phyloP scores from a whole-genome alignment of 2,888 invertebrate genomes.

The Stomorhina lunata region DNA sequence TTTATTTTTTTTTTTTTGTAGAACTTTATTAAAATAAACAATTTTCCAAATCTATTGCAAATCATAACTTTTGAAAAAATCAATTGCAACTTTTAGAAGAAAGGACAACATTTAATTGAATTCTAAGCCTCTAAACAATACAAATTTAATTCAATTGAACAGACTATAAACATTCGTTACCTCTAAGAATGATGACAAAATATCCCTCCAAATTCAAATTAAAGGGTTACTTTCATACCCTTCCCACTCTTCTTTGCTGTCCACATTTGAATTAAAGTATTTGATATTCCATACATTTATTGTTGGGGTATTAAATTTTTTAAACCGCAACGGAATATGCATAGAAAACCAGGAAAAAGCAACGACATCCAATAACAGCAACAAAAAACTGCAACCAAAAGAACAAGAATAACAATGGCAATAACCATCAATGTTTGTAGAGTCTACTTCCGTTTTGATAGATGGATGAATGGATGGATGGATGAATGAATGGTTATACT shows the following conservation, averaged over 20 bases:
- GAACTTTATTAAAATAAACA: too few relatives aligned
- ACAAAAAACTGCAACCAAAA: slow-evolving; percentile 55
- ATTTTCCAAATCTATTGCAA: too few relatives aligned
- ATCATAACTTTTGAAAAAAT: too few relatives aligned
- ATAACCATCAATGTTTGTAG: slow-evolving; percentile 66
- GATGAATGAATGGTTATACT: too few relatives aligned
- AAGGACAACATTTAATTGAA: neutral
- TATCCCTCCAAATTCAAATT: neutral
- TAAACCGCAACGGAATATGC: slow-evolving; percentile 67
- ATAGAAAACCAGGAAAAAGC: slow-evolving; percentile 56
- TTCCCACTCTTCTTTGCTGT: neutral
- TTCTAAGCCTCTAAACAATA: neutral
- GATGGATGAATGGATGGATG: too few relatives aligned
- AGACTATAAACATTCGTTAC: too few relatives aligned
- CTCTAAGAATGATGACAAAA: neutral
- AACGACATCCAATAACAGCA: too few relatives aligned
- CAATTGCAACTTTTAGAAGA: neutral
- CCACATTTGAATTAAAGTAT: neutral
- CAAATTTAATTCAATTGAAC: neutral
- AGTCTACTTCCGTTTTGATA: slow-evolving; percentile 64
- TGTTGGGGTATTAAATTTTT: slow-evolving; percentile 61
- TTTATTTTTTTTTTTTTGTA: too few relatives aligned
- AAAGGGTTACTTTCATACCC: neutral
- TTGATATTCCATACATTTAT: slow-evolving; percentile 32
- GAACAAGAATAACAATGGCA: slow-evolving; percentile 63